Base-by-base conservation (phyloP, 2,113 vertebrate genomes). In the Cyanistes caeruleus region DNA sequence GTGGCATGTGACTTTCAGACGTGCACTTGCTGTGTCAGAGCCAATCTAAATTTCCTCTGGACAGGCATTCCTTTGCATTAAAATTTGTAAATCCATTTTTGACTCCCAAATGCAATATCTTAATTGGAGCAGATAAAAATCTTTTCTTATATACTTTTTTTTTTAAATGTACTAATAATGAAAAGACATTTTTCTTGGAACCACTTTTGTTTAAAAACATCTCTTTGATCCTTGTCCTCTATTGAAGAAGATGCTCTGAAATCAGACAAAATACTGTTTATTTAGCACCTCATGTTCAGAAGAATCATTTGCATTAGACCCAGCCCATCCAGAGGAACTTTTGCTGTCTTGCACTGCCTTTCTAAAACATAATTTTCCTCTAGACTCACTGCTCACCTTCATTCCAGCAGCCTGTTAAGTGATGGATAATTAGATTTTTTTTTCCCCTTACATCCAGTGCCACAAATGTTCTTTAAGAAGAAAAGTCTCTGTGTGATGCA, bases 71-170 rank as follows among this genome's bases (percentile, higher is more conserved):
- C 88, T 89, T 97, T 82, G 93, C 90, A 90, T 51, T 76, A 84
- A 93, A 96, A 96, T 53, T 48, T 83, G 20, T 10, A 77, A 93
- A 95, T 58, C 76, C n/a, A 58, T 86, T 95, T 95, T 90, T 85
- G 94, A 78, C 48, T 93, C 62, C 59, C 46, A 84, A 24, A 33
- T 30, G 37, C 11, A 84, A 15, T 15, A 53, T 49, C 72, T 67
- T 94, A 85, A 93, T 23, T 81, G 49, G 89, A 95, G 27, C 18
- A 33, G 78, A 22, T 31, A 15, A 53, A 68, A 37, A 16, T 13
- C 1, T 14, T 24, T 37, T 41, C 17, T 27, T 9, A 6, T 43
- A 39, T 39, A 39, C 35, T 51, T 67, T 3, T 25, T 25, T 55
- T 41, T 23, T 72, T 37, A 3, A 33, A 52, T 4, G 20, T 28